Evolutionary conservation across 2,797 vertebrate species (phyloP).

Genomic region (Alectoris magna): DNA sequence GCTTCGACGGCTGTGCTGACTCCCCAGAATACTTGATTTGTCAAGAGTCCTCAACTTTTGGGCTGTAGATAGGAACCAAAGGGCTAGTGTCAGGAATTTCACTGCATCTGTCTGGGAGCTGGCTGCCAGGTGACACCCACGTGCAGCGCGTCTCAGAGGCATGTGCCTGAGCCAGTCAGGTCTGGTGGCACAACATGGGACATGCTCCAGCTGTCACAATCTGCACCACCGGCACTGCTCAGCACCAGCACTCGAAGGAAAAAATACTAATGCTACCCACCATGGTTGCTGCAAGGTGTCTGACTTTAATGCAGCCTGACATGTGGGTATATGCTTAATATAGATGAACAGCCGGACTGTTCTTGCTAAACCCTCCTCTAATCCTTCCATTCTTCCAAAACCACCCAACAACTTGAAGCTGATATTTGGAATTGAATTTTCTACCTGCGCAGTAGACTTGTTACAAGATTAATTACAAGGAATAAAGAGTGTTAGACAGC

Average conservation of each 20-base stretch:
- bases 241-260: not conserved
- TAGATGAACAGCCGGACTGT: accelerated
- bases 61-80: not conserved
- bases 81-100: not conserved
- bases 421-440: not conserved
- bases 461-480: not conserved
- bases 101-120: not conserved
- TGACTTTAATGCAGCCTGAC: not conserved
- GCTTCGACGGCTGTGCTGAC: not conserved
- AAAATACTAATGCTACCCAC: not conserved
- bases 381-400: not conserved
- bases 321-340: not conserved
- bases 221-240: not conserved
- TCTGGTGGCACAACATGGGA: not conserved
- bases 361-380: not conserved
- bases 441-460: not conserved
- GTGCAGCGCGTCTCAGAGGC: accelerated
- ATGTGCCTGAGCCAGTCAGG: not conserved
- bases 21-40: not conserved
- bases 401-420: not conserved
- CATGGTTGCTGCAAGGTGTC: not conserved
- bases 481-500: not conserved
- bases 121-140: not conserved
- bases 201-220: accelerated
- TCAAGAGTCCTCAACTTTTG: not conserved